Percentiles rank a stretch among this genome's conserved stretches.
Conservation (phyloP, 2,888 invertebrate genomes). For the Xylophagus ater region DNA sequence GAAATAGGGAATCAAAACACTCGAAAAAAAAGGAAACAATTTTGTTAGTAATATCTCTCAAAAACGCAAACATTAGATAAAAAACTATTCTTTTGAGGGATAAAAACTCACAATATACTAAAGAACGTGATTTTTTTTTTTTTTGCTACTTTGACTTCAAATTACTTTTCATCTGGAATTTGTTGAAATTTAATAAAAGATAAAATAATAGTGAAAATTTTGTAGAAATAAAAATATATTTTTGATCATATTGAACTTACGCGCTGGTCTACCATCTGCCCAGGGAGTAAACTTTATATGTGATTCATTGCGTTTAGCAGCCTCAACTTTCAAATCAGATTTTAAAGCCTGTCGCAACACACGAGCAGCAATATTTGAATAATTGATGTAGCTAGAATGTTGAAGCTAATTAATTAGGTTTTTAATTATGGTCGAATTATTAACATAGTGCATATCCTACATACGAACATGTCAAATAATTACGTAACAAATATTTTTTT, state of each 20-base stretch:
- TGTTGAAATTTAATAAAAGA: too few species aligned
- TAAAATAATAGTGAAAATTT: not conserved
- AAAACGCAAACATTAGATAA: too few species aligned
- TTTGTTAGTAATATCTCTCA: too few species aligned
- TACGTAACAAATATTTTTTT: conserved; percentile 1
- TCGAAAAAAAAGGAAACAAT: too few species aligned
- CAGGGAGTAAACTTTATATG: conserved; percentile 76
- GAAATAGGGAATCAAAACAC: too few species aligned
- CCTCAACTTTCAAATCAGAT: conserved; percentile 59
- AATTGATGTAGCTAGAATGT: conserved; percentile 79
- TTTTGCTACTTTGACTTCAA: too few species aligned
- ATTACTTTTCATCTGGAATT: too few species aligned
- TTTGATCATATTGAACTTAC: conserved; percentile 47
- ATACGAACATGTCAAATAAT: not conserved
- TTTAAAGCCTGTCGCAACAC: conserved; percentile 72
- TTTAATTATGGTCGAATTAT: not conserved
- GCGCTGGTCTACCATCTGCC: conserved; percentile 77
- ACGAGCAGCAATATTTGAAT: conserved; percentile 85
- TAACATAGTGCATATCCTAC: not conserved
- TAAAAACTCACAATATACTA: too few species aligned
- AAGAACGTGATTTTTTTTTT: too few species aligned
- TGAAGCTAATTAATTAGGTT: not conserved
- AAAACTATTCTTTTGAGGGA: too few species aligned
- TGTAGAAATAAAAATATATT: not conserved
- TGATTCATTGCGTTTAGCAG: conserved; percentile 61